These are phyloP conservation scores for Dryadula phaetusa DNA, from an alignment of 2,888 invertebrate species.

Conservation along the genomic window DNA sequence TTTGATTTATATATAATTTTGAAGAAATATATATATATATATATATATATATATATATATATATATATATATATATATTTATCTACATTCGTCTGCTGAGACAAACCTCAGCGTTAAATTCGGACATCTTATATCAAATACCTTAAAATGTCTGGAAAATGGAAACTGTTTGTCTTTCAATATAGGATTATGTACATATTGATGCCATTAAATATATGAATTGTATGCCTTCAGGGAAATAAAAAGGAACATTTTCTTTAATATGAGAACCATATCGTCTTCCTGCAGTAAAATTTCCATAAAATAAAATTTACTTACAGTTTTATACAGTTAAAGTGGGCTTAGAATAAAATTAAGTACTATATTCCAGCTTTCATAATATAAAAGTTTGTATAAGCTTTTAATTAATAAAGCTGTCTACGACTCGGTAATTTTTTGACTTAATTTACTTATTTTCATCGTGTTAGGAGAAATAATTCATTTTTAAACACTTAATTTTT, in stretches of 20 bases:
- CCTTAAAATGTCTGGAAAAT: too few relatives aligned
- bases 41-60: too few relatives aligned
- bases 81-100: too few relatives aligned
- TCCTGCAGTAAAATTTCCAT: conserved; percentile 15
- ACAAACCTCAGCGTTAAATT: too few relatives aligned
- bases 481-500: too few relatives aligned
- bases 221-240: neutral
- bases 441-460: neutral
- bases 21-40: too few relatives aligned
- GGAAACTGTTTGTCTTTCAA: too few relatives aligned
- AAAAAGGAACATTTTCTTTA: conserved; percentile 5
- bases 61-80: too few relatives aligned
- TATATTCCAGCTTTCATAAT: conserved; percentile 6
- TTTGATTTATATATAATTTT: neutral
- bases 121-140: too few relatives aligned
- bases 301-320: conserved; percentile 17
- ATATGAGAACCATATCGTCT: conserved; percentile 7
- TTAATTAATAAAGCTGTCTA: conserved; percentile 18
- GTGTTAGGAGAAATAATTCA: neutral
- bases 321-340: conserved; percentile 18
- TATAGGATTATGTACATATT: too few relatives aligned
- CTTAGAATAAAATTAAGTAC: conserved; percentile 14
- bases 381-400: conserved; percentile 16
- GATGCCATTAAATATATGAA: neutral
- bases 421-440: neutral